Evolutionary conservation across 2,888 invertebrate genomes (phyloP).

Genomic region (Spodoptera picta): DNA sequence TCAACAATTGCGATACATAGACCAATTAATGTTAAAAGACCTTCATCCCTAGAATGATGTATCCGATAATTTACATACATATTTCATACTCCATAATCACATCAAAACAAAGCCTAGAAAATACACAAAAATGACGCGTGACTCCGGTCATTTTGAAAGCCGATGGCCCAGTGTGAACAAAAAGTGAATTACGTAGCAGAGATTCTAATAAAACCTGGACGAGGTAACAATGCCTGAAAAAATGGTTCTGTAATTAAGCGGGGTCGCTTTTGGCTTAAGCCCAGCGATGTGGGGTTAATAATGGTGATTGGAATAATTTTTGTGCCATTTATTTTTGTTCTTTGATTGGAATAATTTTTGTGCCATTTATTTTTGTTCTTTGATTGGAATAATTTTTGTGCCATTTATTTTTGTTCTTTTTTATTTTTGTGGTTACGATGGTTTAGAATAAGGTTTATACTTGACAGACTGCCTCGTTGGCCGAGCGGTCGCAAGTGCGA

Average conservation of each 20-base stretch:
- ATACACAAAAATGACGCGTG: constrained; percentile 30
- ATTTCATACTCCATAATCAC: constrained; percentile 30
- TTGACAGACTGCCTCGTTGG: no score
- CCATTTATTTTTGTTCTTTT: background rate
- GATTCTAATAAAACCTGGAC: constrained; percentile 56
- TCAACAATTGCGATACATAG: no score
- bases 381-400: constrained; percentile 4
- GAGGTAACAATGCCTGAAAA: constrained; percentile 44
- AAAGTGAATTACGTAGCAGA: constrained; percentile 66
- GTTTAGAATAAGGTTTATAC: no score
- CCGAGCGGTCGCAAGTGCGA: no score
- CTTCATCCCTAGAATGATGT: constrained; percentile 31
- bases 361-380: background rate
- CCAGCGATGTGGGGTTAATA: constrained; percentile 13
- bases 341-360: constrained; percentile 2
- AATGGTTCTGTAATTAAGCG: constrained; percentile 60
- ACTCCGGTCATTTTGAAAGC: constrained; percentile 45
- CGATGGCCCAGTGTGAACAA: constrained; percentile 47
- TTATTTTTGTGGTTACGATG: no score
- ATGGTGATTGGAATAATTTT: constrained; percentile 4
- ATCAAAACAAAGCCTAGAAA: constrained; percentile 34
- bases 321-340: background rate
- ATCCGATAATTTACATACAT: constrained; percentile 31
- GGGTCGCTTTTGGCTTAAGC: constrained; percentile 20
- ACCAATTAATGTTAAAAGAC: background rate